phyloP scores from a whole-genome alignment of 2,113 vertebrate species.

The Litocranius walleri region DNA sequence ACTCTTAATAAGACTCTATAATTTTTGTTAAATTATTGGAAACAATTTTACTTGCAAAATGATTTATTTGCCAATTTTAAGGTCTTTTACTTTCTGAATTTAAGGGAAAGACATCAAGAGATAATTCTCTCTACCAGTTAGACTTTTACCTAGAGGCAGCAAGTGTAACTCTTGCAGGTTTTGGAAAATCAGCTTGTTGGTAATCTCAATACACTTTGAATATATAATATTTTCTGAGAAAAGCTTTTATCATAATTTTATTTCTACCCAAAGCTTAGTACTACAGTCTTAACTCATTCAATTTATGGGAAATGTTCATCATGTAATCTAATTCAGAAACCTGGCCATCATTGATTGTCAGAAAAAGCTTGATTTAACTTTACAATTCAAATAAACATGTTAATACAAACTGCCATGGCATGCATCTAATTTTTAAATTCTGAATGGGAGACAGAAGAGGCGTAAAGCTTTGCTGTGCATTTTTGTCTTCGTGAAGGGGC shows the following conservation, averaged over 20 bases:
- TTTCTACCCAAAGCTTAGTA: not conserved
- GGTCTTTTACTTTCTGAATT: not conserved
- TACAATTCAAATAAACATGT: not conserved
- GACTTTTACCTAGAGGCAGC: not conserved
- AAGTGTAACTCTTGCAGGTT: not conserved
- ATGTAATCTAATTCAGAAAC: not conserved
- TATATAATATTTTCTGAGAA: not conserved
- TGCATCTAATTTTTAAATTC: not conserved
- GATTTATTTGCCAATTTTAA: not conserved
- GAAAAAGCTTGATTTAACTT: not conserved
- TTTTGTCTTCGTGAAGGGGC: not conserved
- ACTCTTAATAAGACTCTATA: not conserved
- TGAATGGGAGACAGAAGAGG: not conserved
- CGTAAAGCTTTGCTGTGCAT: rapidly evolving
- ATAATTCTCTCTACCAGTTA: not conserved
- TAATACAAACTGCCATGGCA: not conserved
- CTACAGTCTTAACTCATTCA: conserved; percentile 1
- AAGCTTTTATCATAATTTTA: not conserved
- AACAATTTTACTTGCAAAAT: not conserved
- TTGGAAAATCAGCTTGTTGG: not conserved
- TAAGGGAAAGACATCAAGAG: not conserved
- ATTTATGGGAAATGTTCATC: not conserved
- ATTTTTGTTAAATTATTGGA: not conserved
- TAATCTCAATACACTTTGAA: not conserved
- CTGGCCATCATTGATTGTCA: not conserved